phyloP scores from a whole-genome alignment of 2,888 invertebrate genomes.

The Tinea trinotella region DNA sequence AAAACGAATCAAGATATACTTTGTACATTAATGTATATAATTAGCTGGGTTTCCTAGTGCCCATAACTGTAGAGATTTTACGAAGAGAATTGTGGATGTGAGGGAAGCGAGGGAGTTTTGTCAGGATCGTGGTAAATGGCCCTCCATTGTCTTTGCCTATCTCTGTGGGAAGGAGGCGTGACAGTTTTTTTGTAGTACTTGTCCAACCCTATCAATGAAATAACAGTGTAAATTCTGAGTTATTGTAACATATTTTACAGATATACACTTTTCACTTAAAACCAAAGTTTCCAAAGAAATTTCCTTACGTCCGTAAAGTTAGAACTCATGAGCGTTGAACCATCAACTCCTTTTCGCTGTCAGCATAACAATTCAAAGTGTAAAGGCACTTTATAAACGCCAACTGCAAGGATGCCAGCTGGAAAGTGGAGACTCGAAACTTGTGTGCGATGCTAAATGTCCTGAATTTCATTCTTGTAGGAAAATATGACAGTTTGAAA shows the following conservation, averaged over 20 bases:
- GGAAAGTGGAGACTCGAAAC: slow-evolving; percentile 5
- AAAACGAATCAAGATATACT: too few species aligned
- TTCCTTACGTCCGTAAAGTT: slow-evolving; percentile 7
- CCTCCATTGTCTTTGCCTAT: too few species aligned
- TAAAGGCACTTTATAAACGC: slow-evolving; percentile 13
- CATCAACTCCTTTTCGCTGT: slow-evolving; percentile 12
- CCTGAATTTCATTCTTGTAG: not conserved
- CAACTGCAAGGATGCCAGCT: slow-evolving; percentile 10
- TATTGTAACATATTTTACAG: not conserved
- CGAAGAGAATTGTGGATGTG: too few species aligned
- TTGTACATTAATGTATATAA: too few species aligned
- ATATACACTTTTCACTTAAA: not conserved
- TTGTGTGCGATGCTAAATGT: slow-evolving; percentile 12
- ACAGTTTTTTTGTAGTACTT: too few species aligned
- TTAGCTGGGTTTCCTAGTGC: too few species aligned
- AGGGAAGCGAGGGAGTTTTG: too few species aligned
- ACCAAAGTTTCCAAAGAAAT: not conserved
- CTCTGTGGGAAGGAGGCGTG: too few species aligned
- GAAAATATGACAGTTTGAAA: not conserved
- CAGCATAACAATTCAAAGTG: slow-evolving; percentile 13
- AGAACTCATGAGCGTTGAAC: slow-evolving; percentile 6
- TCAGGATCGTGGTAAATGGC: too few species aligned
- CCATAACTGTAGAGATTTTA: too few species aligned
- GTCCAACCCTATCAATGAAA: too few species aligned
- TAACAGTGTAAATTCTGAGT: too few species aligned